These are phyloP conservation scores for Euplexia lucipara DNA, from an alignment of 2,888 invertebrate species.

Conservation along the genomic window DNA sequence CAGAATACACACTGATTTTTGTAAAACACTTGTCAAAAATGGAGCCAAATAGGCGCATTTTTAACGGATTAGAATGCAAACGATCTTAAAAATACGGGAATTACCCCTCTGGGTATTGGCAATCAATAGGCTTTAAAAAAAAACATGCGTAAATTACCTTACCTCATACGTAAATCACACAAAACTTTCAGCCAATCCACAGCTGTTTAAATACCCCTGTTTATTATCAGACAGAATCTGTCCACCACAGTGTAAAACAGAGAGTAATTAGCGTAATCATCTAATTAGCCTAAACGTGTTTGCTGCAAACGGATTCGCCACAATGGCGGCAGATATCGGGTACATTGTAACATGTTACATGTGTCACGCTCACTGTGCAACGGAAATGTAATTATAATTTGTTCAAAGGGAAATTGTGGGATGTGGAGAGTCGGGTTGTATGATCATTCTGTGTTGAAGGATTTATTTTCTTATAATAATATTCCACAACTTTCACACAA, in stretches of 20 bases:
- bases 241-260: conserved; percentile 29
- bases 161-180: not conserved
- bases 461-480: too few species aligned
- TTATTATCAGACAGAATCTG: conserved; percentile 13
- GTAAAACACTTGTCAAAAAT: too few species aligned
- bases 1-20: too few species aligned
- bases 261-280: conserved; percentile 45
- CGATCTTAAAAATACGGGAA: too few species aligned
- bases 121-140: not conserved
- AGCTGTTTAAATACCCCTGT: conserved; percentile 2
- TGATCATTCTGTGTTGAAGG: not conserved
- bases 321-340: conserved; percentile 41
- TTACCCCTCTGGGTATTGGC: too few species aligned
- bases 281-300: conserved; percentile 49
- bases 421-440: not conserved
- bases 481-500: too few species aligned
- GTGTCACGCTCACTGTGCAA: conserved; percentile 26
- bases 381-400: conserved; percentile 43
- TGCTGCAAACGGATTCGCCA: conserved; percentile 43
- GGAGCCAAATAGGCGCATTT: too few species aligned
- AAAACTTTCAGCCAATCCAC: not conserved
- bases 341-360: conserved; percentile 18
- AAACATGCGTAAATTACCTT: not conserved
- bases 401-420: conserved; percentile 22
- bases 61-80: too few species aligned